Conservation (phyloP, 1,140 invertebrate species). For the Melipona quadrifasciata region DNA sequence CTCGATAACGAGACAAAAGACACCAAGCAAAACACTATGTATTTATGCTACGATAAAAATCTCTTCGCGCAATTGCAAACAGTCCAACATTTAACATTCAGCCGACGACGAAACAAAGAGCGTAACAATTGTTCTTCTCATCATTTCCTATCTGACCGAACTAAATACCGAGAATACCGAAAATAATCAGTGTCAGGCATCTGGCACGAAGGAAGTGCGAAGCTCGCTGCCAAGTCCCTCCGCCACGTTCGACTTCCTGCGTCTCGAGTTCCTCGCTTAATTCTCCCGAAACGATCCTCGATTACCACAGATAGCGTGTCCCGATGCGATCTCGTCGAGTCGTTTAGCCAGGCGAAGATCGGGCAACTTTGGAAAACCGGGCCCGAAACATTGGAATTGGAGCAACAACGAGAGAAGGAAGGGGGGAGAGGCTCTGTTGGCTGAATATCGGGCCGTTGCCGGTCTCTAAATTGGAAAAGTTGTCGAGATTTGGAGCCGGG, state of each 20-base stretch:
- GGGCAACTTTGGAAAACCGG: neutral
- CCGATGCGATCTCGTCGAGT: neutral
- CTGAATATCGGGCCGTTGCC: conserved; percentile 23
- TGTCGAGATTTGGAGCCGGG: conserved; percentile 29
- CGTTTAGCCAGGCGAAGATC: neutral
- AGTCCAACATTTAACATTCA: neutral
- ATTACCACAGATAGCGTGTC: conserved; percentile 14
- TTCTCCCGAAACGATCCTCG: neutral
- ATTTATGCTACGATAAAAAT: neutral
- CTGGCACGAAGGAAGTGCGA: neutral
- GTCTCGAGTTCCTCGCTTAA: neutral
- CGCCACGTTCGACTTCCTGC: neutral
- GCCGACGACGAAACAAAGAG: neutral
- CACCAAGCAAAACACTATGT: neutral
- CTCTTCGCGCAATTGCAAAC: neutral
- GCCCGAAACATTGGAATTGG: neutral
- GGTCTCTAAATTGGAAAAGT: neutral
- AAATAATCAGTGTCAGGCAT: neutral
- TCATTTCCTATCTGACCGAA: neutral
- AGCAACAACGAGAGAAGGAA: neutral
- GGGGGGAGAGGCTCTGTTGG: neutral
- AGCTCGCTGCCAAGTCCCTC: neutral
- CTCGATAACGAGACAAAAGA: neutral
- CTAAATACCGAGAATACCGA: neutral
- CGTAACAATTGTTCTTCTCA: neutral